phyloP scores from a whole-genome alignment of 2,797 vertebrate species.

The Thripadectes ignobilis region DNA sequence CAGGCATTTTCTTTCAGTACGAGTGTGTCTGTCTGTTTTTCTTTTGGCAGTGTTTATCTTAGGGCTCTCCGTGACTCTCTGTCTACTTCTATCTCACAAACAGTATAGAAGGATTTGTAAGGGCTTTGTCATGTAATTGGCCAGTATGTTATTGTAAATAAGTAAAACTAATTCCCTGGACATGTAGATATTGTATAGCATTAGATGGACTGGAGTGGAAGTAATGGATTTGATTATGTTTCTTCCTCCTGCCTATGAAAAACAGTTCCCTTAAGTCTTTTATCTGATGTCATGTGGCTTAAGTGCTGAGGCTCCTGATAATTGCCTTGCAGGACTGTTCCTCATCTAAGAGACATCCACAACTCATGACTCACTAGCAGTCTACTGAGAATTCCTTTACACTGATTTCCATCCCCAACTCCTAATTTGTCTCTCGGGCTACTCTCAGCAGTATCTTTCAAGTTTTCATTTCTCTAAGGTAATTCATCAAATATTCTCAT shows the following conservation, averaged over 20 bases:
- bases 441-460: neutral
- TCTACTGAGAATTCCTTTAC: conserved; percentile 8
- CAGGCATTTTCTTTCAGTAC: neutral
- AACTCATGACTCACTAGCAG: neutral
- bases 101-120: neutral
- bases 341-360: conserved; percentile 6
- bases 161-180: neutral
- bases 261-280: conserved; percentile 11
- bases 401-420: neutral
- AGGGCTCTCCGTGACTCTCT: neutral
- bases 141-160: neutral
- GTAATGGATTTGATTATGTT: conserved; percentile 1
- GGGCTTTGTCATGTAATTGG: neutral
- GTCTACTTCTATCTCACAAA: neutral
- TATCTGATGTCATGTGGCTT: neutral
- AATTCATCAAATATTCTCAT: neutral
- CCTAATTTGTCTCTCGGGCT: neutral
- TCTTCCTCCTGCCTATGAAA: neutral
- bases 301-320: neutral
- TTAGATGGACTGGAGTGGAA: neutral
- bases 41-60: neutral
- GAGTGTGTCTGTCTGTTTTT: neutral
- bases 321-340: conserved; percentile 9
- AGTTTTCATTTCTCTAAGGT: neutral
- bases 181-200: neutral